Conservation (phyloP, 2,888 invertebrate genomes). For the Augochlorella aurata region DNA sequence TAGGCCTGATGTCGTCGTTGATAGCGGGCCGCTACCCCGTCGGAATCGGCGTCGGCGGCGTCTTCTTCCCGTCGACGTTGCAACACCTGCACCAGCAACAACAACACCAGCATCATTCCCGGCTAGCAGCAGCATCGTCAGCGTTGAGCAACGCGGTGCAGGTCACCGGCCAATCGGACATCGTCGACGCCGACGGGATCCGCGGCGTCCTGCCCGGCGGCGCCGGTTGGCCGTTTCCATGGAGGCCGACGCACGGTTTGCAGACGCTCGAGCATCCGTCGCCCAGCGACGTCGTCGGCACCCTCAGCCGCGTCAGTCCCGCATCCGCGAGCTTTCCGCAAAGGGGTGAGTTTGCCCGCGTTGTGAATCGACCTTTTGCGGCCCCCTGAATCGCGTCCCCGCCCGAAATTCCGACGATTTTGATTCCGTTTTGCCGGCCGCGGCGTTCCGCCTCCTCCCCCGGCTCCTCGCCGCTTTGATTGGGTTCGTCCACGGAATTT, state of each 20-base stretch:
- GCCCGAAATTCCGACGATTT: background rate
- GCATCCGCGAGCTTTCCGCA: constrained; percentile 78
- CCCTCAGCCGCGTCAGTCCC: constrained; percentile 78
- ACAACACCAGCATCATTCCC: constrained; percentile 77
- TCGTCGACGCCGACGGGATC: constrained; percentile 76
- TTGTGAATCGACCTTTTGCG: background rate
- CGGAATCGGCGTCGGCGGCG: constrained; percentile 77
- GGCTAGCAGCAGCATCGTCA: constrained; percentile 76
- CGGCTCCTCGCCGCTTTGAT: background rate
- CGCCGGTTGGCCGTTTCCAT: constrained; percentile 80
- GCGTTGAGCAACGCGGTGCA: constrained; percentile 75
- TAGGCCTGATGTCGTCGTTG: constrained; percentile 79
- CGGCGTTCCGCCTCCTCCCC: background rate
- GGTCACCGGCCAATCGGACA: constrained; percentile 75
- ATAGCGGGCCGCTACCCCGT: constrained; percentile 79
- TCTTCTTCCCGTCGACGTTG: constrained; percentile 79
- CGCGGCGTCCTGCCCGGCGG: constrained; percentile 75
- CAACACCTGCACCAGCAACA: constrained; percentile 79
- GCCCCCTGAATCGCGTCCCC: background rate
- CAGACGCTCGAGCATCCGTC: constrained; percentile 79
- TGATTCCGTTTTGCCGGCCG: background rate
- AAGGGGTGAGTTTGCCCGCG: constrained; percentile 73
- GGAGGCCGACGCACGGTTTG: constrained; percentile 78
- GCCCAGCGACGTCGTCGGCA: constrained; percentile 75
- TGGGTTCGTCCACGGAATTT: background rate